Evolutionary conservation across 2,888 invertebrate genomes (phyloP).

Genomic region (Callinectes sapidus): DNA sequence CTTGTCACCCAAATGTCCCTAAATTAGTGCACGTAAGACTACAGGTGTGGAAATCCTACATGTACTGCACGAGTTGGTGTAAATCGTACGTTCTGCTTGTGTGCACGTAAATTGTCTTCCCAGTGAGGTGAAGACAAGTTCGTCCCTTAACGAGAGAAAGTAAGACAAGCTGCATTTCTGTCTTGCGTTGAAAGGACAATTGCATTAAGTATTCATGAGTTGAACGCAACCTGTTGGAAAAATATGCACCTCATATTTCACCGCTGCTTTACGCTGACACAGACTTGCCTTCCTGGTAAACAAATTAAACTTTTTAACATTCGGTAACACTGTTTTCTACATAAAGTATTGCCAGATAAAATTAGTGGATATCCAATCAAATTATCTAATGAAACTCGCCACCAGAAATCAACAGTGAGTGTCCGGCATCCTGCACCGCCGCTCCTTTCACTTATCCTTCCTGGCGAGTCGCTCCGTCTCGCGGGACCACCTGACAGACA

Average conservation of each 20-base stretch:
- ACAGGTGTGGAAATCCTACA: background rate
- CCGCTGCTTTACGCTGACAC: background rate
- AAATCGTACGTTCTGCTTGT: background rate
- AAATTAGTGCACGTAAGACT: too few relatives aligned
- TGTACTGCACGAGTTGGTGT: background rate
- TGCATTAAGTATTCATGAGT: constrained; percentile 1
- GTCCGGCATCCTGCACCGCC: background rate
- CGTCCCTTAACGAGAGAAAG: background rate
- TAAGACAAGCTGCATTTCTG: background rate
- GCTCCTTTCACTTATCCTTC: background rate
- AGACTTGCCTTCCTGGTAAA: background rate
- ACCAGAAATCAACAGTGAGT: background rate
- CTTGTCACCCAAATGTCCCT: too few relatives aligned
- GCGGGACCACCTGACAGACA: background rate
- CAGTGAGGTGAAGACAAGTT: background rate
- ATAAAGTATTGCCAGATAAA: background rate
- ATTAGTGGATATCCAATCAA: background rate
- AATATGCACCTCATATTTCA: constrained; percentile 1
- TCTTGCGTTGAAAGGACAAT: background rate
- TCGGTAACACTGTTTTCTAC: background rate
- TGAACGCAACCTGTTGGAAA: background rate
- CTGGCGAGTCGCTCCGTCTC: background rate
- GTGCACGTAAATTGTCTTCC: background rate
- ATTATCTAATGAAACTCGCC: background rate
- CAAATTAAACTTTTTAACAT: background rate